Base-by-base conservation (phyloP, 2,113 vertebrate species). In the Cepphus grylle region DNA sequence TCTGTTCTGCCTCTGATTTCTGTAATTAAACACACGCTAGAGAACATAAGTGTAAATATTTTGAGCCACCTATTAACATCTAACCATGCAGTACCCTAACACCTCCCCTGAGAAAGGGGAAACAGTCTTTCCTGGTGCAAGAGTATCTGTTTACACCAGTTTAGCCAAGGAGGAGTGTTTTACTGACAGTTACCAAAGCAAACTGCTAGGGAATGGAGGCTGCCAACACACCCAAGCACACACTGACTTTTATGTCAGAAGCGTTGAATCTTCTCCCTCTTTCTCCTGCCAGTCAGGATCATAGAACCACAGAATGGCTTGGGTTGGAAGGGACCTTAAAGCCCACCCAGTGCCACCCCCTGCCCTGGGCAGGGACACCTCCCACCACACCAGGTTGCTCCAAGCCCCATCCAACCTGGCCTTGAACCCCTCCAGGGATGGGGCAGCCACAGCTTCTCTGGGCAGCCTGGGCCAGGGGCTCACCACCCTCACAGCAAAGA, bases 201-300 rank as follows among this genome's bases (percentile, higher is more conserved):
- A 15, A 19, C 5, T 11, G n/a, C 43, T 14, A 34, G 52, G 32
- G 14, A n/a, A 14, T 0, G 1, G 34, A 17, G 53, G 47, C 91
- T 87, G 77, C 58, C 38, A 26, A 30, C 23, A 10, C 6, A 3
- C 8, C 8, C 18, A 5, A 3, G 50, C 0, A 15, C 66, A n/a
- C 49, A 4, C 1, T 4, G 18, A 5, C 26, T 4, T 15, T 0
- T 5, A 53, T 20, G 32, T 29, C 32, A 21, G 21, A 21, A 52
- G 34, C 6, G 1, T 4, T 19, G 38, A 42, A 17, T 26, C 27
- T 40, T 18, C 61, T 67, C 32, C 49, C 14, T 32, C 32, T 2
- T 15, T 3, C 53, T 25, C 26, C 67, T 15, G 8, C 16, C 53
- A 25, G 43, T 0, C 55, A 30, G 65, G 50, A 42, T 15, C 59